Evolutionary conservation across 1,140 invertebrate species (phyloP).

Genomic region (Pachyrhynchus sulphureomaculatus): DNA sequence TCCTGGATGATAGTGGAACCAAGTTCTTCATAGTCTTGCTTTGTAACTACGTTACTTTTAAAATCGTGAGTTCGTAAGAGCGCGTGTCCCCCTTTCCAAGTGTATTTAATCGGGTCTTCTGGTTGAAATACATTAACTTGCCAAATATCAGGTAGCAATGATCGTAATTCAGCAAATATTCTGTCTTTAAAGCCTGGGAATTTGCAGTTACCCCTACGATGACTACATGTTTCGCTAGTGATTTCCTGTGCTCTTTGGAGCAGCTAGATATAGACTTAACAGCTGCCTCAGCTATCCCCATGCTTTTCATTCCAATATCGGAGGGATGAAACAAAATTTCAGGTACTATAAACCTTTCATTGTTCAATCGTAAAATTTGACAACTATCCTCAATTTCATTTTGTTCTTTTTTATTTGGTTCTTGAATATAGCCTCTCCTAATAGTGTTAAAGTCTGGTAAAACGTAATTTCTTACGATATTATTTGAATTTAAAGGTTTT

Average conservation of each 20-base stretch:
- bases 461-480: constrained; percentile 86
- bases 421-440: constrained; percentile 62
- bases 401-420: constrained; percentile 47
- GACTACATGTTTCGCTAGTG: constrained; percentile 85
- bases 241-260: constrained; percentile 76
- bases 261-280: constrained; percentile 72
- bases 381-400: constrained; percentile 64
- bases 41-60: constrained; percentile 70
- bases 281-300: constrained; percentile 92
- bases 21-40: constrained; percentile 86
- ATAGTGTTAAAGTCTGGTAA: constrained; percentile 66
- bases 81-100: constrained; percentile 83
- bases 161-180: constrained; percentile 77
- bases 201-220: constrained; percentile 83
- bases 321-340: constrained; percentile 95
- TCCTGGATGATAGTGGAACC: constrained; percentile 55
- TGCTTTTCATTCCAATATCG: constrained; percentile 91
- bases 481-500: constrained; percentile 57
- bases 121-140: constrained; percentile 73
- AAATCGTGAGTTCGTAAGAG: constrained; percentile 76
- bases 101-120: constrained; percentile 76
- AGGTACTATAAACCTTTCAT: constrained; percentile 90
- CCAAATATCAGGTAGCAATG: constrained; percentile 73
- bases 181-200: constrained; percentile 85
- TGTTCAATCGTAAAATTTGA: constrained; percentile 85